Conservation (phyloP, 2,888 invertebrate genomes). For the Calephelis perditalis region DNA sequence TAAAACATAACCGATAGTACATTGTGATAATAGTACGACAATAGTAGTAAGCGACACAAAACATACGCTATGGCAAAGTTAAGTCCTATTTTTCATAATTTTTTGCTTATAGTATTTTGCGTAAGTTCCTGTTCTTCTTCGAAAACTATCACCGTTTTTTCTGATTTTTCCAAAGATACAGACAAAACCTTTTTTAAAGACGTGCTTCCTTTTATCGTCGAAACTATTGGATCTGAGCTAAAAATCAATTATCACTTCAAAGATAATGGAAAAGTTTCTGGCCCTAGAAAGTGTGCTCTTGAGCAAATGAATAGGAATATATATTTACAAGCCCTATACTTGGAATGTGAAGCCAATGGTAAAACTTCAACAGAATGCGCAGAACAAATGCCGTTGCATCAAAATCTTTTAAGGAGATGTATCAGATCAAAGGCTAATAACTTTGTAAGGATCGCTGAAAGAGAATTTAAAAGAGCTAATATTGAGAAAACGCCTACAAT, state of each 20-base stretch:
- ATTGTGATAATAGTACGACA: too few species aligned
- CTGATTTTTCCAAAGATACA: conserved; percentile 33
- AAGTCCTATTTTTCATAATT: too few species aligned
- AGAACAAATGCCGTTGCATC: conserved; percentile 23
- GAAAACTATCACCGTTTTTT: conserved; percentile 28
- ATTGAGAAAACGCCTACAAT: conserved; percentile 27
- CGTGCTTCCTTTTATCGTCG: conserved; percentile 37
- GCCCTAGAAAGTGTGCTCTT: conserved; percentile 34
- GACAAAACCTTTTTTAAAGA: conserved; percentile 35
- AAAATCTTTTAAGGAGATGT: conserved; percentile 23
- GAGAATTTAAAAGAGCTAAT: conserved; percentile 24
- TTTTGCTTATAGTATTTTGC: background rate
- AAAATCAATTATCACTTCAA: conserved; percentile 34
- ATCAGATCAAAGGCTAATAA: conserved; percentile 22
- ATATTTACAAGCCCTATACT: conserved; percentile 29
- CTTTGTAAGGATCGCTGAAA: conserved; percentile 24
- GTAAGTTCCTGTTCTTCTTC: background rate
- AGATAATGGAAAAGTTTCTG: conserved; percentile 29
- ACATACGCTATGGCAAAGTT: too few species aligned
- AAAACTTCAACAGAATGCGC: conserved; percentile 23
- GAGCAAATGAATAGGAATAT: conserved; percentile 27
- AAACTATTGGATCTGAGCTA: conserved; percentile 35
- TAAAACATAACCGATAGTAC: too few species aligned
- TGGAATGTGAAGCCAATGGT: conserved; percentile 28
- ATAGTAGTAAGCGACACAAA: too few species aligned